These are phyloP conservation scores for Marmota monax DNA, from an alignment of 2,113 vertebrate species.

Conservation along the genomic window DNA sequence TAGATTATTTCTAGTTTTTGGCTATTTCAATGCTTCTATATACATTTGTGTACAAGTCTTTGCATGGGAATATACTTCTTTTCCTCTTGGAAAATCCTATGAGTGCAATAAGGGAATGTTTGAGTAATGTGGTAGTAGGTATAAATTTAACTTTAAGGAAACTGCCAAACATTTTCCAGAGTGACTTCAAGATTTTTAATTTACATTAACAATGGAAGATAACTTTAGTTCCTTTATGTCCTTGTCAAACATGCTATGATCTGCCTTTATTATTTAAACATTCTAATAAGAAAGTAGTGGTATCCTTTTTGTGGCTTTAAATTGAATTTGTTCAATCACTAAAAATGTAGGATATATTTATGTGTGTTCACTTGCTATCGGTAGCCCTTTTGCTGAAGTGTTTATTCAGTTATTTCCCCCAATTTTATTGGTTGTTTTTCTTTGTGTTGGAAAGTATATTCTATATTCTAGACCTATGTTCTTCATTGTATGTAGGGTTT, in stretches of 20 bases:
- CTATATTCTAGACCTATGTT: not conserved
- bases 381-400: not conserved
- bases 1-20: not conserved
- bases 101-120: not conserved
- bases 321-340: not conserved
- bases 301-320: no score
- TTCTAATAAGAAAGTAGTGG: not conserved
- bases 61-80: not conserved
- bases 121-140: no score
- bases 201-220: no score
- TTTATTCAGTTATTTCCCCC: not conserved
- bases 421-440: conserved; percentile 7
- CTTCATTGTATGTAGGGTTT: not conserved
- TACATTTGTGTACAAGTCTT: no score
- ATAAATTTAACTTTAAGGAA: no score
- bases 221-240: no score
- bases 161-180: not conserved
- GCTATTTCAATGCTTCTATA: not conserved
- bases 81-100: not conserved
- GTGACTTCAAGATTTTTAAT: no score
- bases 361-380: not conserved
- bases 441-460: not conserved
- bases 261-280: not conserved
- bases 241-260: no score
- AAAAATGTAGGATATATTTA: not conserved